A percentile compares a stretch with the other conserved stretches of the same genome.
These are phyloP conservation scores for Anabacerthia variegaticeps DNA, from an alignment of 2,797 vertebrate species.

Conservation along the genomic window DNA sequence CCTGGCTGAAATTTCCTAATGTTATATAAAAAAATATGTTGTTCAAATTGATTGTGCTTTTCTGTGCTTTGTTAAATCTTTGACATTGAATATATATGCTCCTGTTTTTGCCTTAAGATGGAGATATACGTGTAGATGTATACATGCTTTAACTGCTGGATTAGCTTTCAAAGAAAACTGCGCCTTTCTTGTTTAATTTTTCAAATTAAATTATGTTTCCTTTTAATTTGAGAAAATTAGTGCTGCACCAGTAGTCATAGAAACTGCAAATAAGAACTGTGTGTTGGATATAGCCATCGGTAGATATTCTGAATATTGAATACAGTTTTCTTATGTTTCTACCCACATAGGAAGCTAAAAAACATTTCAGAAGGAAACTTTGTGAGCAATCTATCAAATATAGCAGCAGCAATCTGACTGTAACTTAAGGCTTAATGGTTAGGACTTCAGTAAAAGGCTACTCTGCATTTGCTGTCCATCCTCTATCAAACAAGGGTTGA, in stretches of 20 bases:
- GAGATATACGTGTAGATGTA: background rate
- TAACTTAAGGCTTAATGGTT: background rate
- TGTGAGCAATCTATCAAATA: background rate
- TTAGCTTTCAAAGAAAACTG: background rate
- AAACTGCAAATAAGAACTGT: background rate
- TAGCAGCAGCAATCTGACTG: background rate
- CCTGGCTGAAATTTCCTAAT: background rate
- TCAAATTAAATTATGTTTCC: background rate
- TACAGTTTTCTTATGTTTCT: background rate
- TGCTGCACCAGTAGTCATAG: slow-evolving; percentile 15
- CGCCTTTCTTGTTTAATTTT: background rate
- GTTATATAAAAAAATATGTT: background rate
- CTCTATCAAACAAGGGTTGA: background rate
- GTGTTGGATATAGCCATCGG: background rate
- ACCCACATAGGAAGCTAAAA: background rate
- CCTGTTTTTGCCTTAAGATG: background rate
- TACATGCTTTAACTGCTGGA: background rate
- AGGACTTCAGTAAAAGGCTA: background rate
- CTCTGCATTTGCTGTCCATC: background rate
- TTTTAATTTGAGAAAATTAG: slow-evolving; percentile 2
- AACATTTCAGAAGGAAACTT: background rate
- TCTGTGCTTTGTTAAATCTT: background rate
- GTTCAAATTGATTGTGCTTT: background rate
- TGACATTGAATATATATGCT: background rate
- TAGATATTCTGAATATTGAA: background rate